Base-by-base conservation (phyloP, 2,113 vertebrate genomes). In the Azemiops feae region DNA sequence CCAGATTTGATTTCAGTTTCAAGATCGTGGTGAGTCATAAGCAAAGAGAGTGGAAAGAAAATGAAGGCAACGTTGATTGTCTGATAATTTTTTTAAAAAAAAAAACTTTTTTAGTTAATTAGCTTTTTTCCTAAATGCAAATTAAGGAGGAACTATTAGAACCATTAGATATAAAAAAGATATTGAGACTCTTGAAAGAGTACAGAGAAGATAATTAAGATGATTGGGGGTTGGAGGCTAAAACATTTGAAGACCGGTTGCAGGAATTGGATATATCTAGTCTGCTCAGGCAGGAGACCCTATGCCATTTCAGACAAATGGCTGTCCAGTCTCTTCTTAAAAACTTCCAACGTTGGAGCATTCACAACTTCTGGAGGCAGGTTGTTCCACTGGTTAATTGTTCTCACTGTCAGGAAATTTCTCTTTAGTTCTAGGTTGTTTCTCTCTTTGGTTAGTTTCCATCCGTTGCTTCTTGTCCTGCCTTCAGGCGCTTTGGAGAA, bases 31-130 rank as follows among this genome's bases (percentile, higher is more conserved):
- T 43, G 50, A 54, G 50, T 64, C 6, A 69, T 5, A 20, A 55
- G n/a, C 85, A 10, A 55, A 20, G 11, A 3, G 27, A 45, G 3
- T 1, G 4, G 47, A 23, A 22, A 34, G 9, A 27, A 64, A 89
- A 16, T 0, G 4, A 9, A 22, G 1, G 69, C 69, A 34, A 34
- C 0, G 6, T 3, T 7, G 16, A 81, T 20, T 20, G 69, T 39
- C 69, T 8, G 6, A 34, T 39, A 8, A 74, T 74, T 39, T 74
- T 55, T 74, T 69, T 55, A 2, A 12, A 54, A 1, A 34, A 39
- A 34, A 81, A 20, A 81, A 20, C n/a, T 81, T 10, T 25, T 60
- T 60, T 27, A 81, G 6, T 34, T 81, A 85, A 54, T 25, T 39
- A 27, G 64, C 20, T 90, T 25, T 52, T 22, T 14, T 54, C 6